Conservation (phyloP, 2,113 vertebrate species). For the Orycteropus afer region DNA sequence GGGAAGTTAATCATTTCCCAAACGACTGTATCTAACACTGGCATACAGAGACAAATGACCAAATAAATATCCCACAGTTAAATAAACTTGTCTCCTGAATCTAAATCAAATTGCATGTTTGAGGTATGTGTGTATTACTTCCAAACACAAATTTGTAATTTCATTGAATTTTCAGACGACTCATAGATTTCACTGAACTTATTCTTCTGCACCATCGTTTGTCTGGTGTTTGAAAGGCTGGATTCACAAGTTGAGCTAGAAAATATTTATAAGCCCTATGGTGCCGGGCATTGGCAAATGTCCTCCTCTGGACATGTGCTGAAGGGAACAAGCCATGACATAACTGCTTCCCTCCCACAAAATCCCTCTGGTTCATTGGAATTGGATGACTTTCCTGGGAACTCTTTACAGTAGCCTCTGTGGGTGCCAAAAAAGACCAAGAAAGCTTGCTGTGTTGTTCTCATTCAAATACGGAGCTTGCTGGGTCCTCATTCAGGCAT, state of each 20-base stretch:
- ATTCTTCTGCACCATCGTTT: slow-evolving; percentile 56
- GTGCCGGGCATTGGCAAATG: slow-evolving; percentile 59
- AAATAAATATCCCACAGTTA: background rate
- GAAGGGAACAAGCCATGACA: slow-evolving; percentile 59
- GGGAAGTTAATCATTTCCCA: background rate
- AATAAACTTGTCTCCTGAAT: slow-evolving; percentile 21
- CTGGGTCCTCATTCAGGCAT: slow-evolving; percentile 77
- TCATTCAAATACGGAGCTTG: slow-evolving; percentile 71
- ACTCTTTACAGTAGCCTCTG: slow-evolving; percentile 72
- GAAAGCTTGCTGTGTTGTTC: slow-evolving; percentile 80
- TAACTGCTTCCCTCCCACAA: slow-evolving; percentile 41
- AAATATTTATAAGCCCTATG: slow-evolving; percentile 69
- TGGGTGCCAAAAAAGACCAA: slow-evolving; percentile 73
- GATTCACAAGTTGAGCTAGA: slow-evolving; percentile 73
- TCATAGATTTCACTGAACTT: background rate
- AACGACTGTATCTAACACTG: background rate
- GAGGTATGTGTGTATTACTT: slow-evolving; percentile 7
- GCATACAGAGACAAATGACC: background rate
- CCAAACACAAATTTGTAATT: slow-evolving; percentile 40
- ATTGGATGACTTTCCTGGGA: slow-evolving; percentile 79
- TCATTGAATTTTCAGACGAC: slow-evolving; percentile 64
- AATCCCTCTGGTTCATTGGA: slow-evolving; percentile 48
- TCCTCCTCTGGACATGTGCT: slow-evolving; percentile 68
- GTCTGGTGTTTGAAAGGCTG: slow-evolving; percentile 65
- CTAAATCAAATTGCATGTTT: slow-evolving; percentile 50